Conservation (phyloP, 1,140 invertebrate species). For the Alviniconcha marisindica region DNA sequence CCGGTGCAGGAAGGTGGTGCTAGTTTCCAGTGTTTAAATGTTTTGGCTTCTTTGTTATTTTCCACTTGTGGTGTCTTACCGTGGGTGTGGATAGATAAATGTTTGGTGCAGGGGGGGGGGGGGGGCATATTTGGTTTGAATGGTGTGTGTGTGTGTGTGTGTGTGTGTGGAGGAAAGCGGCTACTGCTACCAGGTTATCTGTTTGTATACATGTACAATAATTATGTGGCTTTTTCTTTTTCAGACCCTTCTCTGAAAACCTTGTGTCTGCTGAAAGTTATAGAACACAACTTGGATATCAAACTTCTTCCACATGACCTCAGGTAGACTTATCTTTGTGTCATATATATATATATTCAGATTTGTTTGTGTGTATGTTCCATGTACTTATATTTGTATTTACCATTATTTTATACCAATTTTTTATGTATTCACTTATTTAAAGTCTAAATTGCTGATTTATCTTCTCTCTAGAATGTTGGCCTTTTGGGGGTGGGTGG, state of each 20-base stretch:
- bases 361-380: neutral
- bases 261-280: slow-evolving; percentile 81
- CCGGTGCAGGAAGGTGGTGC: too few species aligned
- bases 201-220: neutral
- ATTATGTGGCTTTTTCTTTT: slow-evolving; percentile 46
- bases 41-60: too few species aligned
- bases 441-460: neutral
- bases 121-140: too few species aligned
- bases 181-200: neutral
- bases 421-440: neutral
- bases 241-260: slow-evolving; percentile 83
- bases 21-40: too few species aligned
- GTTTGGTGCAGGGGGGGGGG: neutral
- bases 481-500: neutral
- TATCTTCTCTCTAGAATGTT: neutral
- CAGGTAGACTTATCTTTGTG: slow-evolving; percentile 74
- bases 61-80: neutral
- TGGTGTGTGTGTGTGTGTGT: too few species aligned
- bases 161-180: too few species aligned
- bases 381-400: neutral
- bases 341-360: neutral
- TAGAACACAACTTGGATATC: slow-evolving; percentile 81
- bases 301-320: slow-evolving; percentile 81
- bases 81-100: neutral
- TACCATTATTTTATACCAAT: neutral